Base-by-base conservation (phyloP, 2,797 vertebrate genomes). In the Schizopygopsis pylzovi region DNA sequence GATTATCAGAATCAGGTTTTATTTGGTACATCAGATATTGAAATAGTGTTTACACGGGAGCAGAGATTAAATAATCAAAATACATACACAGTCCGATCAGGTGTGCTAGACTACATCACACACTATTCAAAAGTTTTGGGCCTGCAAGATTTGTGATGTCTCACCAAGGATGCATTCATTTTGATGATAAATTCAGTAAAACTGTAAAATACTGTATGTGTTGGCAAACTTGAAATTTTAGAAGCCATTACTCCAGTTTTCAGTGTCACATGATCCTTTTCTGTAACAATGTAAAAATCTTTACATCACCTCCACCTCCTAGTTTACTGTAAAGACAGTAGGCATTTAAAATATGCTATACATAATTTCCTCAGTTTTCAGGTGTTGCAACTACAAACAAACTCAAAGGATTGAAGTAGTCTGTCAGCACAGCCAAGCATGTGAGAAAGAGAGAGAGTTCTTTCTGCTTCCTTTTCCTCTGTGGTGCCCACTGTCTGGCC, bases 401-500 rank as follows among this genome's bases (percentile, higher is more conserved):
- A 47, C 13, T 41, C 10, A 65, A 25, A 54, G 8, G 18, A 8
- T 8, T 70, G 11, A 33, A 22, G 18, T 6, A 43, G 37, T 6
- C 65, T 43, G 39, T 85, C 65, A 59, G 39, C 63, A 70, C 37
- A 56, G 63, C n/a, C 41, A 68, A 39, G 75, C 65, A 47, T 61
- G 47, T 61, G 76, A 68, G 59, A 85, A 37, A 79, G 39, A 71
- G 39, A 79, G 37, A 39, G 41, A 25, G 39, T 13, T 71, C 65
- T 85, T 72, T 41, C 83, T 80, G 8, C 28, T 65, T 73, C 41
- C 84, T 49, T 73, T 80, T 80, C 84, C 91, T 88, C 82, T 91
- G 91, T 94, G 83, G 89, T 93, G 92, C 92, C 92, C 70, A 43
- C 91, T 16, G 67, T 93, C 92, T 94, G 86, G 94, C 94, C 94